A percentile compares a stretch with the other conserved stretches of the same genome.
Evolutionary conservation across 1,140 invertebrate species (phyloP).

Genomic region (Caenorhabditis latens): DNA sequence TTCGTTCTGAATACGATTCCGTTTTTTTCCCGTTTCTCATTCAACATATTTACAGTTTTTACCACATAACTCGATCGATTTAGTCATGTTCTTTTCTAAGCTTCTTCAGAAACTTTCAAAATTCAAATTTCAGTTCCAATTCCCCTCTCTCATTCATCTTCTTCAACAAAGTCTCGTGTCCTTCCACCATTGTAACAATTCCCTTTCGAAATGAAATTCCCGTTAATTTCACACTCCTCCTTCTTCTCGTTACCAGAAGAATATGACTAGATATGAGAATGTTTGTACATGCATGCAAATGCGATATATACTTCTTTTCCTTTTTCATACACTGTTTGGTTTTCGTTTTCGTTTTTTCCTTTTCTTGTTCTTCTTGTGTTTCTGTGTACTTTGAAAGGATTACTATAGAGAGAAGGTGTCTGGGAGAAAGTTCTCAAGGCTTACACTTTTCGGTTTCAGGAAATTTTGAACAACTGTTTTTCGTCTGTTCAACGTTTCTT

Average conservation of each 20-base stretch:
- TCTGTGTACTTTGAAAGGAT: background rate
- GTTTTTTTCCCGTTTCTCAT: too few relatives aligned
- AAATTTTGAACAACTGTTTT: too few relatives aligned
- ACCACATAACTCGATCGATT: too few relatives aligned
- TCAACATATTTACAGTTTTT: too few relatives aligned
- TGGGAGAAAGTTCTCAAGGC: too few relatives aligned
- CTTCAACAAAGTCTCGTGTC: slow-evolving; percentile 1
- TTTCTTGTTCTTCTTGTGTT: background rate
- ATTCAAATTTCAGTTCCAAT: background rate
- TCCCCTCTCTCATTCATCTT: background rate
- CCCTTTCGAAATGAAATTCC: background rate
- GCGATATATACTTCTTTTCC: background rate
- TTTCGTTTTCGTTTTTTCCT: slow-evolving; percentile 22
- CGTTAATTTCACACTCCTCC: slow-evolving; percentile 18
- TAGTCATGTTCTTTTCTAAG: too few relatives aligned
- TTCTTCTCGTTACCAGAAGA: slow-evolving; percentile 13
- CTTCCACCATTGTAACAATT: background rate
- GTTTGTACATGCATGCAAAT: slow-evolving; percentile 13
- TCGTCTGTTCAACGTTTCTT: too few relatives aligned
- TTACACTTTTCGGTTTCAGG: too few relatives aligned
- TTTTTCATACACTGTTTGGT: slow-evolving; percentile 18
- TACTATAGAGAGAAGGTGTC: background rate
- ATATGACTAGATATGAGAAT: slow-evolving; percentile 41
- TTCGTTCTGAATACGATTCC: too few relatives aligned
- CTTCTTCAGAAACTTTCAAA: too few relatives aligned